Base-by-base conservation (phyloP, 2,113 vertebrate genomes). In the Lepus americanus region DNA sequence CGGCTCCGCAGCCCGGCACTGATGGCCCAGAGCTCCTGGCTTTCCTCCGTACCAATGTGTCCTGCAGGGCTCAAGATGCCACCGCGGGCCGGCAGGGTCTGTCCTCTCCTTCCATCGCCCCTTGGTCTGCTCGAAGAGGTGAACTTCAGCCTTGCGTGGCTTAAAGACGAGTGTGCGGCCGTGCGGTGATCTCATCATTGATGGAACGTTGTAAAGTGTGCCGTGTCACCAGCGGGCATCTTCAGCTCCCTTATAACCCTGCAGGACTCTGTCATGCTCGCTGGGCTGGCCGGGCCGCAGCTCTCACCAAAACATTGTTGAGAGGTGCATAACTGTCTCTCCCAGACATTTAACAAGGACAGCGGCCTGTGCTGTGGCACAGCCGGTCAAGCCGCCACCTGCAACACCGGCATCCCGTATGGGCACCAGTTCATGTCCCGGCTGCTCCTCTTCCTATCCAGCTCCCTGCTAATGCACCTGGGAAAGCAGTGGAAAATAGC, bases 211-310 rank as follows among this genome's bases (percentile, higher is more conserved):
- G 55, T 4, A 20, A 36, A 9, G 44, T n/a, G 44, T 14, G 1
- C 22, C 2, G 14, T 0, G 1, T 20, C 22, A 27, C 9, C 25
- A 9, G 4, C 7, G 17, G 44, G 33, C 10, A 13, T 25, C n/a
- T 55, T 74, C 44, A 67, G 27, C 10, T 27, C n/a, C 59, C 9
- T 74, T 39, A 36, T 14, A 44, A 44, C 59, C 33, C 55, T 36
- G 64, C 11, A 17, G 33, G 44, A n/a, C 59, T 23, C 44, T 7
- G 44, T 44, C 7, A 7, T 44, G 44, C 44, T 7, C 7, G 44
- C 44, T 44, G 44, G 44, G 44, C 44, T 7, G 44, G 44, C 44
- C 44, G 44, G 44, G 44, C 55, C 55, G 20, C 14, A 5, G 55
- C 10, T 59, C 19, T 27, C 39, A 81, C 39, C 14, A 16, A 29